Conservation (phyloP, 2,888 invertebrate genomes). For the Xestia ashworthii region DNA sequence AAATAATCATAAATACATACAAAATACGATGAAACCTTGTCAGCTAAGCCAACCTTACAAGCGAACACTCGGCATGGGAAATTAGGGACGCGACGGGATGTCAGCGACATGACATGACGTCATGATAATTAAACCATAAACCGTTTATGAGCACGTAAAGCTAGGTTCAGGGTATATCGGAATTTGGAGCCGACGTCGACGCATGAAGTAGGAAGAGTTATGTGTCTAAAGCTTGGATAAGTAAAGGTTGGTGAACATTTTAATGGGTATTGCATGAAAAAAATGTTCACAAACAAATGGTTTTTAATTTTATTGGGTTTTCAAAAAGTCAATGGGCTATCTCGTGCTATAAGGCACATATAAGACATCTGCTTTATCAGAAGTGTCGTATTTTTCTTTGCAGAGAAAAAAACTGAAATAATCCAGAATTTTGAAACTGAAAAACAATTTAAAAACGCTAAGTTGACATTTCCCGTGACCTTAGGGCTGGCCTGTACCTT, state of each 20-base stretch:
- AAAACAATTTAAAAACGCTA: no score
- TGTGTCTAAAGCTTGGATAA: neutral
- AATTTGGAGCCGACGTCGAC: constrained; percentile 19
- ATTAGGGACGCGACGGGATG: constrained; percentile 41
- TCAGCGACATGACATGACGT: constrained; percentile 43
- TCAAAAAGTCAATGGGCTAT: neutral
- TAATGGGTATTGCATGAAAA: neutral
- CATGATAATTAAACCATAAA: constrained; percentile 59
- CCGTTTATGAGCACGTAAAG: constrained; percentile 37
- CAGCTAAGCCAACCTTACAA: constrained; percentile 12
- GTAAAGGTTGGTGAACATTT: neutral
- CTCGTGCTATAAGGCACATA: neutral
- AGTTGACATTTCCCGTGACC: no score
- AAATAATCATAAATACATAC: constrained; percentile 34
- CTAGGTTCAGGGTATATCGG: constrained; percentile 16
- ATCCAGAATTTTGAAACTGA: neutral
- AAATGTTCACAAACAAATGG: neutral
- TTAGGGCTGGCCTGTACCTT: no score
- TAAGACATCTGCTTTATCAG: neutral
- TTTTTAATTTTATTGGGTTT: neutral
- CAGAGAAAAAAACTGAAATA: neutral
- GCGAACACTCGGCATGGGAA: constrained; percentile 52
- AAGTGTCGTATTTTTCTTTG: neutral
- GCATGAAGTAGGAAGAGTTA: neutral
- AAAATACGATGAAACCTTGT: constrained; percentile 15